These are phyloP conservation scores for Orientallactaga sibirica DNA, from an alignment of 2,797 vertebrate species.

Conservation along the genomic window DNA sequence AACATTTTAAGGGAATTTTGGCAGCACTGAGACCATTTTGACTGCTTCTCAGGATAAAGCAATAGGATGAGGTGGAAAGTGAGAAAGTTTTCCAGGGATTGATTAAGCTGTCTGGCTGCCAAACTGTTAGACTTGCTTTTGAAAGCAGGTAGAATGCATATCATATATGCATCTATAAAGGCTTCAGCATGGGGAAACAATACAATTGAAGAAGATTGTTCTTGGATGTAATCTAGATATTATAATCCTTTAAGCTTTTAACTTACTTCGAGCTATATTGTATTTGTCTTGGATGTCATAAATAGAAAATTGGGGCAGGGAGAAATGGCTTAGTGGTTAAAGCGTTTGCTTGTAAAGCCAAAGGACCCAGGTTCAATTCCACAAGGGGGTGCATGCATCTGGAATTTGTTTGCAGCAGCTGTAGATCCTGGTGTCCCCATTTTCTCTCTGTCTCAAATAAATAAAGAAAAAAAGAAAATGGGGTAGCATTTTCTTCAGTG, in stretches of 20 bases:
- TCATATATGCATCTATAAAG: not conserved
- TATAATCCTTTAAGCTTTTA: not conserved
- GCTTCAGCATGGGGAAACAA: not conserved
- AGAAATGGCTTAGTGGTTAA: no score
- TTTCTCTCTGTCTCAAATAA: no score
- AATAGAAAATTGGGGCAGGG: not conserved
- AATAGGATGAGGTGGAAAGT: not conserved
- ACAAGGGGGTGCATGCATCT: no score
- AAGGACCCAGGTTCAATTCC: no score
- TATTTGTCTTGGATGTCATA: not conserved
- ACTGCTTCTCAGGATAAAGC: not conserved
- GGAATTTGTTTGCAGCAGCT: no score
- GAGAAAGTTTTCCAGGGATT: not conserved
- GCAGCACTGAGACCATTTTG: not conserved
- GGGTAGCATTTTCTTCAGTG: not conserved
- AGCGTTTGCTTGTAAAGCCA: not conserved
- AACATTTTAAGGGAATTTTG: not conserved
- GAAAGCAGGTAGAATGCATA: not conserved
- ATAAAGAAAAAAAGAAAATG: not conserved
- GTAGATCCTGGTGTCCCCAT: no score
- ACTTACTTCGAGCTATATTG: not conserved
- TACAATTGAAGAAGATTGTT: not conserved
- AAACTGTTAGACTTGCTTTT: constrained; percentile 17
- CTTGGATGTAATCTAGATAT: not conserved
- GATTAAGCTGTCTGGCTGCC: not conserved